Percentiles rank a stretch among this genome's conserved stretches.
phyloP scores from a whole-genome alignment of 2,797 vertebrate genomes.

The Microctenopoma stevenorrisi region DNA sequence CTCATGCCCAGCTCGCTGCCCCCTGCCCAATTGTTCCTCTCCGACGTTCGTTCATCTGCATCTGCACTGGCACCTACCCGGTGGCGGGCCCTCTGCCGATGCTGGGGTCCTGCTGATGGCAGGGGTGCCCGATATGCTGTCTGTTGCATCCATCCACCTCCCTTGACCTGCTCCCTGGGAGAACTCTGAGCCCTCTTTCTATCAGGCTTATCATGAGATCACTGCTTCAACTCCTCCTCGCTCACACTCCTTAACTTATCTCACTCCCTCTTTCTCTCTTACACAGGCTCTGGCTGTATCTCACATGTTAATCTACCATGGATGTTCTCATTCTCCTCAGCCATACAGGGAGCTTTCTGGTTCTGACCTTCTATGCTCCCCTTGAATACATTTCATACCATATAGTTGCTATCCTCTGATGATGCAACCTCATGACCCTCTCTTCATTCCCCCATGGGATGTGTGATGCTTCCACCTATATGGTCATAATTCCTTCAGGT shows the following conservation, averaged over 20 bases:
- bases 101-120: constrained; percentile 69
- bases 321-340: constrained; percentile 68
- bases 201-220: constrained; percentile 83
- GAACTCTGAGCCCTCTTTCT: constrained; percentile 76
- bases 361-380: constrained; percentile 65
- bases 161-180: constrained; percentile 68
- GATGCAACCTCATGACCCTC: constrained; percentile 48
- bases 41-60: constrained; percentile 78
- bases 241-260: constrained; percentile 76
- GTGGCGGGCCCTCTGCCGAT: constrained; percentile 61
- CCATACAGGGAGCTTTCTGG: constrained; percentile 56
- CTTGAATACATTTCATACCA: constrained; percentile 53
- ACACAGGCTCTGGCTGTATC: constrained; percentile 67
- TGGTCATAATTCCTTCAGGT: constrained; percentile 15
- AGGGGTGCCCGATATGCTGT: constrained; percentile 63
- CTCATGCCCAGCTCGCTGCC: constrained; percentile 81
- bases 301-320: constrained; percentile 77
- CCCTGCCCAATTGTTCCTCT: constrained; percentile 84
- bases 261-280: constrained; percentile 69
- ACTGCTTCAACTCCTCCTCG: constrained; percentile 77
- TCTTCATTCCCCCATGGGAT: constrained; percentile 13
- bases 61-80: constrained; percentile 80
- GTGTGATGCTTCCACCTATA: constrained; percentile 21
- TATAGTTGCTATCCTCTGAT: constrained; percentile 46
- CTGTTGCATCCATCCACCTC: constrained; percentile 70